Conservation (phyloP, 2,113 vertebrate species). For the Mus musculus region DNA sequence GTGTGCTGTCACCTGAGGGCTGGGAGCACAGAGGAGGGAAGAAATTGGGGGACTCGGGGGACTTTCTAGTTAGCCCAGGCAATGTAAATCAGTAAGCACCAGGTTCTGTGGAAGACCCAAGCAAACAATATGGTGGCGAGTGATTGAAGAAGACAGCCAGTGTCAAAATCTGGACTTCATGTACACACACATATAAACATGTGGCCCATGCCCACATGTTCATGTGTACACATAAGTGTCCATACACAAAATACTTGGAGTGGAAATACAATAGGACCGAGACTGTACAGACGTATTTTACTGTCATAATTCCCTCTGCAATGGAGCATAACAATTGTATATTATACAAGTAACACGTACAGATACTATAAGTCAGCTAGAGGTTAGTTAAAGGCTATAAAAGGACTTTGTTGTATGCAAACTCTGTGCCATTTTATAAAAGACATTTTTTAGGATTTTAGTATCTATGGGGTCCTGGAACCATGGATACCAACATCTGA, state of each 20-base stretch:
- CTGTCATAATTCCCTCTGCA: background rate
- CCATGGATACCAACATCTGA: too few species aligned
- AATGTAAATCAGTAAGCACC: too few species aligned
- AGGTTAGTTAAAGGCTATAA: background rate
- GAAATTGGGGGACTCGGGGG: too few species aligned
- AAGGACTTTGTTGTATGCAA: background rate
- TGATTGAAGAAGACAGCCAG: background rate
- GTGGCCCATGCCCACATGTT: background rate
- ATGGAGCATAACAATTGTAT: background rate
- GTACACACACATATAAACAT: background rate
- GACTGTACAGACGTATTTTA: background rate
- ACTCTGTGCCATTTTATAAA: background rate
- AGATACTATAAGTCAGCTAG: background rate
- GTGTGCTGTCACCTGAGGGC: background rate
- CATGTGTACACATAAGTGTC: too few species aligned
- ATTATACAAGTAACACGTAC: background rate
- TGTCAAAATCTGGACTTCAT: background rate
- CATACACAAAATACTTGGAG: background rate
- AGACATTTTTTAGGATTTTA: background rate
- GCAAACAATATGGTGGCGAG: background rate
- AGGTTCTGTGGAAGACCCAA: background rate
- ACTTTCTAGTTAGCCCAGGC: background rate
- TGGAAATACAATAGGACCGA: background rate
- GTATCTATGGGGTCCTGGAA: background rate
- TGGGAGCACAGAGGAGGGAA: background rate